phyloP scores from a whole-genome alignment of 2,888 invertebrate species.

The Mythimna ferrago region DNA sequence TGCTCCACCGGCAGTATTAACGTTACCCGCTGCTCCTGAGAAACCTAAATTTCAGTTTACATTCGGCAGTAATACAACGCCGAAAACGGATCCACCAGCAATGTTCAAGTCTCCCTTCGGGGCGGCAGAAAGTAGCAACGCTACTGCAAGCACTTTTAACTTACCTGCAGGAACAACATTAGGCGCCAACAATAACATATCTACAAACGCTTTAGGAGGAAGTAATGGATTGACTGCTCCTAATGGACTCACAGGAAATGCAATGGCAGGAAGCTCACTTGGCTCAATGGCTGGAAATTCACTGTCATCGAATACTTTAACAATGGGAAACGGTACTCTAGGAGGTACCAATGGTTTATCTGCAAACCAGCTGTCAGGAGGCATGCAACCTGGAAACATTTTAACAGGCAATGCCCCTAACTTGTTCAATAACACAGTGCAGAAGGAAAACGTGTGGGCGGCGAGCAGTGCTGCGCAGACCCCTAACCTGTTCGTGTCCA shows the following conservation, averaged over 20 bases:
- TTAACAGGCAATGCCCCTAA: slow-evolving; percentile 48
- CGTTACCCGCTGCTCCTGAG: slow-evolving; percentile 62
- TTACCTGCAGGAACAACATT: slow-evolving; percentile 50
- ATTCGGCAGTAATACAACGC: slow-evolving; percentile 69
- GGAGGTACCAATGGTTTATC: slow-evolving; percentile 62
- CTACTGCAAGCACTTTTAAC: slow-evolving; percentile 52
- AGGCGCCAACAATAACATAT: slow-evolving; percentile 43
- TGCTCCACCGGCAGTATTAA: slow-evolving; percentile 41
- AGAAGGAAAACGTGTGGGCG: slow-evolving; percentile 79
- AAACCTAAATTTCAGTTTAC: slow-evolving; percentile 79
- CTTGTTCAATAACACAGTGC: slow-evolving; percentile 71
- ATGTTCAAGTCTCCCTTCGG: slow-evolving; percentile 58
- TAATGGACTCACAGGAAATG: slow-evolving; percentile 49
- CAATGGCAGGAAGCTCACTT: slow-evolving; percentile 39
- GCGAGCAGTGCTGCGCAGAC: slow-evolving; percentile 64
- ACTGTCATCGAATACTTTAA: slow-evolving; percentile 44
- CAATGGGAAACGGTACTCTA: slow-evolving; percentile 52
- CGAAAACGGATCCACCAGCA: slow-evolving; percentile 63
- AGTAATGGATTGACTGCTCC: slow-evolving; percentile 52
- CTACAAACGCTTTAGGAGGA: slow-evolving; percentile 50
- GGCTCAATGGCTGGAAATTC: slow-evolving; percentile 36
- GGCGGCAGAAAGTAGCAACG: slow-evolving; percentile 43
- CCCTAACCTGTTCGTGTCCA: slow-evolving; percentile 73
- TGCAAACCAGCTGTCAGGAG: slow-evolving; percentile 59
- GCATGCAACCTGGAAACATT: slow-evolving; percentile 56